Evolutionary conservation across 2,888 invertebrate genomes (phyloP), one percentile per base, ranked within the genome.

Genomic region (Cistogaster globosa): DNA sequence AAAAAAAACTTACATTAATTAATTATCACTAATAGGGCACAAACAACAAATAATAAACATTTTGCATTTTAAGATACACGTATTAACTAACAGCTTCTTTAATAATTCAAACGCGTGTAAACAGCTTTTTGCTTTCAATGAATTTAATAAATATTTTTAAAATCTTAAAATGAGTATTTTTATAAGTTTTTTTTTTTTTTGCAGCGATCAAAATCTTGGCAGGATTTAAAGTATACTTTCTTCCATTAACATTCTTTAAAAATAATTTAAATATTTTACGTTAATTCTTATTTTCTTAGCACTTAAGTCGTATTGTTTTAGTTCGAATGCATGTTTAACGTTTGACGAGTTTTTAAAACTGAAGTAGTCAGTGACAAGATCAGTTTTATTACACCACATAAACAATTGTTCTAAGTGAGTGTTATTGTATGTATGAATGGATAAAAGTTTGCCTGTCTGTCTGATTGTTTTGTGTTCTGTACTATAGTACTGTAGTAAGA

Each of bases 281-380:
- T 2, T 2, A 38, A 62, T 38, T 62, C 57, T 0, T 18, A 8
- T 69, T 42, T 65, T 62, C 36, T 58, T 58, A 26, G 3, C 45
- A 71, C 18, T 48, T 20, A 7, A 7, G 6, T 32, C 45, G 32
- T 60, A 42, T 62, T 45, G 11, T 67, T 22, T 69, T 32, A 6
- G 60, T 69, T 71, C 62, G 1, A 53, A 63, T 48, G 67, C 81
- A 67, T 78, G 85, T 65, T 82, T 57, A 82, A 65, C 65, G 85
- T 65, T 71, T 48, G 71, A 79, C 58, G 76, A 75, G 75, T 62
- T 58, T 67, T 85, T 71, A 42, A 75, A 85, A 85, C 85, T 85
- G 62, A 85, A 82, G 8, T 60, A 63, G 67, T 51, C 69, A 65
- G 69, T 85, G 82, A 82, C 85, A 85, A 82, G 82, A 85, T 85